phyloP scores from a whole-genome alignment of 2,797 vertebrate genomes.

The Anguilla marmorata region DNA sequence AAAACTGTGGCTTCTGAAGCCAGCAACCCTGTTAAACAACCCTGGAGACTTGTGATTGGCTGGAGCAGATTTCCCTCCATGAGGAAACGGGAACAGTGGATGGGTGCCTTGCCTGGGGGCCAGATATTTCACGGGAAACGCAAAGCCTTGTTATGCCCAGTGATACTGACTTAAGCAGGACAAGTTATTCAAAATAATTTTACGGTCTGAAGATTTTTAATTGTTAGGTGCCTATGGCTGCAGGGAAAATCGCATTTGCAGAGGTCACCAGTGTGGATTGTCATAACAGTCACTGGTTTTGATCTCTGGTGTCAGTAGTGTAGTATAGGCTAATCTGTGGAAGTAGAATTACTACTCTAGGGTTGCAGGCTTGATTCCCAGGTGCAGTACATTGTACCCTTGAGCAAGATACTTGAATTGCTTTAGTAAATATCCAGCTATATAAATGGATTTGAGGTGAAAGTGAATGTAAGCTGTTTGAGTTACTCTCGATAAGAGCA shows the following conservation, averaged over 20 bases:
- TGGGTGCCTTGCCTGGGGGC: neutral
- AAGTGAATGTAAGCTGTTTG: neutral
- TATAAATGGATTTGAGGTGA: neutral
- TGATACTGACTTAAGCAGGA: neutral
- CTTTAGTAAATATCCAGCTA: neutral
- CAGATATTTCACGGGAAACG: neutral
- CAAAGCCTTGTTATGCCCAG: neutral
- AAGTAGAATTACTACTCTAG: neutral
- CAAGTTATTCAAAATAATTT: neutral
- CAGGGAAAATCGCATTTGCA: neutral
- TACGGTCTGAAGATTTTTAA: slow-evolving; percentile 5
- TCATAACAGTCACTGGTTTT: neutral
- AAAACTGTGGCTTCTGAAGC: neutral
- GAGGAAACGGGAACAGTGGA: neutral
- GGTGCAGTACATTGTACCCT: neutral
- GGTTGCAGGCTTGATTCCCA: neutral
- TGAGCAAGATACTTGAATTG: neutral
- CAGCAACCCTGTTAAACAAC: neutral
- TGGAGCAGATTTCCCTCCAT: neutral
- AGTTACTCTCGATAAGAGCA: neutral
- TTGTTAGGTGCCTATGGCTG: neutral
- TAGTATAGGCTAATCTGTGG: neutral
- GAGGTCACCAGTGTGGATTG: neutral
- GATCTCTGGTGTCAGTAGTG: neutral
- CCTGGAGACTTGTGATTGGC: neutral